A percentile compares a stretch with the other conserved stretches of the same genome.
These are phyloP conservation scores for Scopus umbretta DNA, from an alignment of 2,113 vertebrate genomes.

Conservation along the genomic window DNA sequence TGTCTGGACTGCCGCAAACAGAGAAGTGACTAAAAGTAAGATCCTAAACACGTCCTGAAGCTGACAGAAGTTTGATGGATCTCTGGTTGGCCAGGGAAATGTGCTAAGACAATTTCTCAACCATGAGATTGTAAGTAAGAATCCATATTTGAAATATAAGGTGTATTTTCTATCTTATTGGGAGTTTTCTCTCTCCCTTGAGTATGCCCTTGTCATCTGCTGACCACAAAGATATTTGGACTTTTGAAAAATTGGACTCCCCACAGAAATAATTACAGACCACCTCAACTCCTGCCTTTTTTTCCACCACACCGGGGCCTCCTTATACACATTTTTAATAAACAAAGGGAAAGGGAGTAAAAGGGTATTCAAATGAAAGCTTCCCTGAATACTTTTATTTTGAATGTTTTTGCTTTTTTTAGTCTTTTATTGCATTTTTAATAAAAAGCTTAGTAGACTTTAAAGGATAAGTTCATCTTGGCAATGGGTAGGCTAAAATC, in stretches of 20 bases:
- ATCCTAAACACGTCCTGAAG: background rate
- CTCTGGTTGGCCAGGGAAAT: background rate
- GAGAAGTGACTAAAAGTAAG: background rate
- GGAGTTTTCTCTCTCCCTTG: background rate
- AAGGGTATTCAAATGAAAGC: constrained; percentile 12
- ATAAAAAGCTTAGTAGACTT: constrained; percentile 24
- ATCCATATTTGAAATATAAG: background rate
- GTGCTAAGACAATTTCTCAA: background rate
- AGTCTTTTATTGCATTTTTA: constrained; percentile 37
- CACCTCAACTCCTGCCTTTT: background rate
- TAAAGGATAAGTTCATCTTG: background rate
- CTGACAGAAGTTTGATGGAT: background rate
- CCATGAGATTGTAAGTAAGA: background rate
- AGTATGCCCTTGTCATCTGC: background rate
- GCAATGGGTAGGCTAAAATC: background rate
- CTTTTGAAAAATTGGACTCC: background rate
- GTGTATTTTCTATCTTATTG: background rate
- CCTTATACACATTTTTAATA: background rate
- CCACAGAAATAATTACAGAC: background rate
- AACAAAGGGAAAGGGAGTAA: background rate
- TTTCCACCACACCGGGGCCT: background rate
- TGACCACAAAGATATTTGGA: background rate
- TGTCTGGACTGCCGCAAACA: background rate
- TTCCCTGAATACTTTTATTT: constrained; percentile 3
- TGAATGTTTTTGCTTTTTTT: constrained; percentile 26